A percentile compares a stretch with the other conserved stretches of the same genome.
Evolutionary conservation across 2,888 invertebrate genomes (phyloP).

Genomic region (Saturnia pavonia): DNA sequence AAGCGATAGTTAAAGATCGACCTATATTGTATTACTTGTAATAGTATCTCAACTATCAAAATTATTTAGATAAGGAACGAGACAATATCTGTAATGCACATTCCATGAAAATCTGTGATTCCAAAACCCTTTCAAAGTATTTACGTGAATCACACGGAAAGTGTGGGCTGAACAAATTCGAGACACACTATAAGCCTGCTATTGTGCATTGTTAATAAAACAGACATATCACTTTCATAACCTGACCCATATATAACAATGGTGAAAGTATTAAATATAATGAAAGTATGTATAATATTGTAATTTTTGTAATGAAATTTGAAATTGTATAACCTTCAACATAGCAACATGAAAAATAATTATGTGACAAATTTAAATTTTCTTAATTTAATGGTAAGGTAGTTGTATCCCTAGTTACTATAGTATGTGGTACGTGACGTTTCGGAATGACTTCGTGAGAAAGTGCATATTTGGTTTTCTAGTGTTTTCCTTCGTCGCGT

Average conservation of each 20-base stretch:
- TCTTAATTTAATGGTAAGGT: neutral
- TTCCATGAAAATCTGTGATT: neutral
- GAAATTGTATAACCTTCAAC: neutral
- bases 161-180: slow-evolving; percentile 45
- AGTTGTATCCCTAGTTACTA: neutral
- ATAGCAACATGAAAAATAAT: too few species aligned
- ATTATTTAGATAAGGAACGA: neutral
- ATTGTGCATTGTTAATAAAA: slow-evolving; percentile 64
- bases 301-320: slow-evolving; percentile 10
- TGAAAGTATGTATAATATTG: slow-evolving; percentile 32
- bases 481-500: neutral
- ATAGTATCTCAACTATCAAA: neutral
- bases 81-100: neutral
- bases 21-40: too few species aligned
- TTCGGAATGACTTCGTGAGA: too few species aligned
- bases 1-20: neutral
- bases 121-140: slow-evolving; percentile 15
- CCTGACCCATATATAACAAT: slow-evolving; percentile 54
- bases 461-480: neutral
- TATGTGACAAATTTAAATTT: too few species aligned
- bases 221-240: slow-evolving; percentile 66
- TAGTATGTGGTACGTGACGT: too few species aligned
- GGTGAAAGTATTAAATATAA: slow-evolving; percentile 58
- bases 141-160: slow-evolving; percentile 38
- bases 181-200: slow-evolving; percentile 32